A percentile compares a stretch with the other conserved stretches of the same genome.
Conservation (phyloP, 2,888 invertebrate species). For the Nymphalis polychloros region DNA sequence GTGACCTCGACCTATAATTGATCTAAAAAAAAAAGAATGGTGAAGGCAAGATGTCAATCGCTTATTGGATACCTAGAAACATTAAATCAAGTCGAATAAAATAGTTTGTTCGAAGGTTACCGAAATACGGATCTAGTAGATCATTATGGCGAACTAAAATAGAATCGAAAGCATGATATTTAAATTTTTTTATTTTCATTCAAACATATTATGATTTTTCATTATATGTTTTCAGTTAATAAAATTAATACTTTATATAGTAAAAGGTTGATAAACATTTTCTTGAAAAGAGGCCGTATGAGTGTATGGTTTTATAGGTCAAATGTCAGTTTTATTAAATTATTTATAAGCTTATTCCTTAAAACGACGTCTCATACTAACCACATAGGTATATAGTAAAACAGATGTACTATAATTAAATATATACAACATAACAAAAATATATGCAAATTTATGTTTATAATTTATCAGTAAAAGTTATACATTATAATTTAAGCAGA, state of each 20-base stretch:
- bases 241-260: no score
- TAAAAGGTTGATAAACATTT: no score
- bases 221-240: no score
- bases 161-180: background rate
- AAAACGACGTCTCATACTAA: no score
- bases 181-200: background rate
- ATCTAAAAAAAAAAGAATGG: constrained; percentile 34
- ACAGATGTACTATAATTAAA: no score
- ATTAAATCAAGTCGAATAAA: constrained; percentile 24
- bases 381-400: no score
- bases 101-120: constrained; percentile 34
- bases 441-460: no score
- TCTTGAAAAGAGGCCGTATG: no score
- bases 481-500: constrained; percentile 19
- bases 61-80: constrained; percentile 32
- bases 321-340: no score
- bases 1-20: constrained; percentile 35
- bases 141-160: constrained; percentile 6
- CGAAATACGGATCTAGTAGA: constrained; percentile 29
- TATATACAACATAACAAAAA: no score
- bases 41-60: constrained; percentile 39
- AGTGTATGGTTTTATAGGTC: no score
- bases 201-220: background rate
- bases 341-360: no score
- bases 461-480: background rate